Percentiles rank a stretch among this genome's conserved stretches.
Conservation (phyloP, 2,888 invertebrate species). For the Cephus spinipes region DNA sequence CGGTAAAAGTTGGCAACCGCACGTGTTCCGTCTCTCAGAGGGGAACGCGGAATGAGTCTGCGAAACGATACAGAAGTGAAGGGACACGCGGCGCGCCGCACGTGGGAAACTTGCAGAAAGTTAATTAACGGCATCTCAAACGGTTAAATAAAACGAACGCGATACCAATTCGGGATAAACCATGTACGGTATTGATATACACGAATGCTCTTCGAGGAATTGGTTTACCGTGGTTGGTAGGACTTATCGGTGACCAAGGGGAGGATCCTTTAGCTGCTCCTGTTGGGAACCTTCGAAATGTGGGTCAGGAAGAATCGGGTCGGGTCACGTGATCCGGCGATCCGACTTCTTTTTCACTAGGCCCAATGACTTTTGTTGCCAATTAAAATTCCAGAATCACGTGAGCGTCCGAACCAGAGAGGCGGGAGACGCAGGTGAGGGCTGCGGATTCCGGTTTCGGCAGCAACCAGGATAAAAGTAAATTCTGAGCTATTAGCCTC, state of each 20-base stretch:
- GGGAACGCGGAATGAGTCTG: slow-evolving; percentile 1
- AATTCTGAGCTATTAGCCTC: slow-evolving; percentile 50
- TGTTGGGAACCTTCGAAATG: background rate
- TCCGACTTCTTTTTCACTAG: background rate
- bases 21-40: background rate
- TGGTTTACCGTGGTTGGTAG: background rate
- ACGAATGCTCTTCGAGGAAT: background rate
- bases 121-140: background rate
- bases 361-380: background rate
- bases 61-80: background rate
- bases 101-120: background rate
- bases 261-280: background rate
- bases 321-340: background rate
- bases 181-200: background rate
- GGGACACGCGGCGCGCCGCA: background rate
- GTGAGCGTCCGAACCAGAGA: background rate
- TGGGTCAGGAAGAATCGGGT: background rate
- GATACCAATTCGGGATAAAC: background rate
- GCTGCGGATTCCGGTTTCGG: background rate
- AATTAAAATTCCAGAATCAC: background rate
- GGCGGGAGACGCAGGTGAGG: background rate
- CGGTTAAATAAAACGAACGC: background rate
- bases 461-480: slow-evolving; percentile 58
- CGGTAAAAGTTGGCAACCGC: background rate
- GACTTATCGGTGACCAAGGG: background rate